These are phyloP conservation scores for Pteropus alecto DNA, from an alignment of 2,113 vertebrate genomes.

Conservation along the genomic window DNA sequence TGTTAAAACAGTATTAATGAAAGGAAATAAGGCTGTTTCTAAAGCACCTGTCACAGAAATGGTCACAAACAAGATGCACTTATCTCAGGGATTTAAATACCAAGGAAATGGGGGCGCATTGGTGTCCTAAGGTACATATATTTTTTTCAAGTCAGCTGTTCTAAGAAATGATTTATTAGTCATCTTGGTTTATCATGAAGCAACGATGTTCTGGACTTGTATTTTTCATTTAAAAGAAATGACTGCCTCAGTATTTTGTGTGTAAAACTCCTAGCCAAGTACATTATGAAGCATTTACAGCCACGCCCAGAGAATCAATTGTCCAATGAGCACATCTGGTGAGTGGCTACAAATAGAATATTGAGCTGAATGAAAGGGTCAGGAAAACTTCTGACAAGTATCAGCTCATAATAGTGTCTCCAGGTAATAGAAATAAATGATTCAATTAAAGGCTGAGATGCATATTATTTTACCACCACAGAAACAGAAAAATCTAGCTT, in stretches of 20 bases:
- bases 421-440: background rate
- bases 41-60: slow-evolving; percentile 46
- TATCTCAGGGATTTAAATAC: slow-evolving; percentile 69
- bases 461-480: background rate
- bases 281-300: background rate
- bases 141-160: slow-evolving; percentile 56
- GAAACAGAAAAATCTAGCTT: background rate
- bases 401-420: background rate
- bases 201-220: slow-evolving; percentile 9
- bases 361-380: slow-evolving; percentile 40
- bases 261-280: slow-evolving; percentile 37
- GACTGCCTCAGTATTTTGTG: slow-evolving; percentile 19
- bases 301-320: background rate
- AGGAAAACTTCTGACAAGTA: slow-evolving; percentile 21
- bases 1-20: slow-evolving; percentile 39
- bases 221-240: slow-evolving; percentile 60
- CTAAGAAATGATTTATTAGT: slow-evolving; percentile 60
- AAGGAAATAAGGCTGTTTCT: slow-evolving; percentile 68
- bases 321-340: slow-evolving; percentile 29
- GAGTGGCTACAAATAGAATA: background rate
- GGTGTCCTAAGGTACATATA: slow-evolving; percentile 68
- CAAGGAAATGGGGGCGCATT: background rate
- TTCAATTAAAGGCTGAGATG: slow-evolving; percentile 18
- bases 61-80: slow-evolving; percentile 68
- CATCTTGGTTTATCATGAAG: slow-evolving; percentile 60